These are phyloP conservation scores for Saguinus midas DNA, from an alignment of 2,113 vertebrate genomes.

Conservation along the genomic window DNA sequence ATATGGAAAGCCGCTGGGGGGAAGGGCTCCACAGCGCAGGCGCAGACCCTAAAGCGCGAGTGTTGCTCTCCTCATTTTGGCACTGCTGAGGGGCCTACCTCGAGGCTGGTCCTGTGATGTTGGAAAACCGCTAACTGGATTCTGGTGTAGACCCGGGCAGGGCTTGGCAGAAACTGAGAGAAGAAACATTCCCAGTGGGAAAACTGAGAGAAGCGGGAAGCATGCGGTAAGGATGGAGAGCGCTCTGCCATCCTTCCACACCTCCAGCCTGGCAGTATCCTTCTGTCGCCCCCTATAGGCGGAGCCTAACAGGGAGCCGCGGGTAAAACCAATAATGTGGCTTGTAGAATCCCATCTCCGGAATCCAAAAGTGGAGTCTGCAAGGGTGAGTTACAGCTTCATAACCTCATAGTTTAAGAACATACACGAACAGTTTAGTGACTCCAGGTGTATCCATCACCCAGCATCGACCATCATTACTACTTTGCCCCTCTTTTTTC, in stretches of 20 bases:
- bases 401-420: not conserved
- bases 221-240: not conserved
- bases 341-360: not conserved
- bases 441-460: not conserved
- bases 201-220: not conserved
- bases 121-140: not conserved
- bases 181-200: not conserved
- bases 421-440: not conserved
- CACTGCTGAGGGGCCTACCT: not conserved
- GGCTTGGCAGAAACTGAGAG: not conserved
- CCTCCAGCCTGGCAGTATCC: not conserved
- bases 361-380: not conserved
- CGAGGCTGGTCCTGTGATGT: not conserved
- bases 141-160: not conserved
- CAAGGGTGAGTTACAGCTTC: not conserved
- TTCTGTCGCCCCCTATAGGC: not conserved
- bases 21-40: too few species aligned
- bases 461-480: not conserved
- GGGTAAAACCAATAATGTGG: not conserved
- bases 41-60: not conserved
- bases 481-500: not conserved
- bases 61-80: not conserved
- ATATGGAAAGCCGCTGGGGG: too few species aligned
- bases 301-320: not conserved
- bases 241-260: too few species aligned